Evolutionary conservation across 1,140 invertebrate species (phyloP), one percentile per base, ranked within the genome.

Genomic region (Drosophila lacertosa): DNA sequence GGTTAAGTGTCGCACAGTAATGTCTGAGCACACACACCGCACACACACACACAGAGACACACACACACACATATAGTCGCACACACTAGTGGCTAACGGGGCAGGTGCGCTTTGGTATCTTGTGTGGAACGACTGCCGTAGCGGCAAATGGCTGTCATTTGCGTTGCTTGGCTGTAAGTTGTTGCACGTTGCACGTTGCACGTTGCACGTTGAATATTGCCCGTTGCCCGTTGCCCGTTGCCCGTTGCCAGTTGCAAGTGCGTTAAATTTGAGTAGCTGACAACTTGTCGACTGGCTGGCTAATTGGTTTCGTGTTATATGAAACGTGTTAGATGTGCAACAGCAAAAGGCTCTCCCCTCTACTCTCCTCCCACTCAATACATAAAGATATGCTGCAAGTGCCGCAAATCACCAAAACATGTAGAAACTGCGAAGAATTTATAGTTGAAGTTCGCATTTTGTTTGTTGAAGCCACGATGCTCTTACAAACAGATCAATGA

Each of bases 191-290:
- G 37, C 35, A 7, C 9, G 29, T 11, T 35, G 9, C 42, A 44
- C 15, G 57, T 47, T 47, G 58, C 68, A 62, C 20, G 20, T n/a
- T n/a, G n/a, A n/a, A n/a, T n/a, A n/a, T n/a, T n/a, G n/a, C 7
- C 9, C 48, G 39, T 40, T 50, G 58, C 58, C 18, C n/a, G 45
- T 11, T 35, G 48, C 32, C 4, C 13, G 22, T 24, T 47, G 44
- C 44, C 3, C 13, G 44, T 24, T 39, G 20, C 44, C 59, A 22
- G 51, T 47, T 66, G 64, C 64, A 55, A 68, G 47, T 74, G 68
- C 67, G 67, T 74, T 74, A 70, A 74, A 74, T 74, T 70, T 74
- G 67, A 74, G 59, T 70, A 64, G 67, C 66, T 70, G 72, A 65
- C 67, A 74, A 74, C 58, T 74, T 64, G 48, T 54, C 50, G 44